Evolutionary conservation across 2,797 vertebrate genomes (phyloP).

Genomic region (Amblyraja radiata): DNA sequence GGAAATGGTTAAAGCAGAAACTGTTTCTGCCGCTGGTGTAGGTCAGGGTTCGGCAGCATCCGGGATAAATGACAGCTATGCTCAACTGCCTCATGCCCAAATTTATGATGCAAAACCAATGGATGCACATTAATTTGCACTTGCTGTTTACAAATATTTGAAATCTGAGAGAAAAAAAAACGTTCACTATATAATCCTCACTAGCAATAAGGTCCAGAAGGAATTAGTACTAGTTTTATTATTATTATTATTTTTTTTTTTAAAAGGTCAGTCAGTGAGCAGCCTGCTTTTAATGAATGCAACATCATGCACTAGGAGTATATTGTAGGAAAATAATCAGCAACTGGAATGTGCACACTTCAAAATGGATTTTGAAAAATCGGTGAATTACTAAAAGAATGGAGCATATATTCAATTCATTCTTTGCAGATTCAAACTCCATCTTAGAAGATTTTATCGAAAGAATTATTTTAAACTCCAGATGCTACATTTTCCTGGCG

Average conservation of each 20-base stretch:
- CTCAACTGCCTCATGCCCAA: neutral
- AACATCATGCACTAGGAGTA: neutral
- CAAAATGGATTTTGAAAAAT: neutral
- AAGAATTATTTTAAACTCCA: neutral
- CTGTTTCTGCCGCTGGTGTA: neutral
- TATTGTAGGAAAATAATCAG: neutral
- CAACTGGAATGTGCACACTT: neutral
- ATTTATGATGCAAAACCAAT: neutral
- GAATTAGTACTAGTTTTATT: neutral
- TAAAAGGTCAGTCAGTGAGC: neutral
- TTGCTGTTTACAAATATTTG: neutral
- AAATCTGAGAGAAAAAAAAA: neutral
- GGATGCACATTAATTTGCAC: neutral
- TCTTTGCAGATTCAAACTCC: neutral
- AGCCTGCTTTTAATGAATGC: neutral
- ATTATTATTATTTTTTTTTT: neutral
- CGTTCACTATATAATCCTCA: neutral
- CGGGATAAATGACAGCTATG: neutral
- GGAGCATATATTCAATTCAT: neutral
- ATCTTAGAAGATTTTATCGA: neutral
- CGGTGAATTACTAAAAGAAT: neutral
- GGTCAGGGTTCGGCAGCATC: neutral
- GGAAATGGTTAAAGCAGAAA: no score
- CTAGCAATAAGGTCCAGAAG: neutral
- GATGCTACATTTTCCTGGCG: neutral